Conservation (phyloP, 2,797 vertebrate species). For the Tinamus major region DNA sequence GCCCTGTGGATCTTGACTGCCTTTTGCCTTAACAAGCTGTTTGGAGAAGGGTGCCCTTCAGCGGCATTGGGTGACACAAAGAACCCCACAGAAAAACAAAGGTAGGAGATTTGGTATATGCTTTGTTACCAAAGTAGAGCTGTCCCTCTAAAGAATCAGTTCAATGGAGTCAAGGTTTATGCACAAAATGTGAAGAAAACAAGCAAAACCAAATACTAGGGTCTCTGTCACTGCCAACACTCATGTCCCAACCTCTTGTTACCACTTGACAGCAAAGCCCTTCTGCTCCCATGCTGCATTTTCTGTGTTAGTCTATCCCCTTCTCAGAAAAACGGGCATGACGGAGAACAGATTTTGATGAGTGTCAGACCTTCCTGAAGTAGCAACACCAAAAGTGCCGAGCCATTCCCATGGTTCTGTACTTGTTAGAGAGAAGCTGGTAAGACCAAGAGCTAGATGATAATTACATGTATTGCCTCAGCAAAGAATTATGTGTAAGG, state of each 20-base stretch:
- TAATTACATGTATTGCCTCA: neutral
- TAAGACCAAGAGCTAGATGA: neutral
- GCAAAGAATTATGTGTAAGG: too few species aligned
- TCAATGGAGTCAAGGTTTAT: neutral
- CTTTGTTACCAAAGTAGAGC: neutral
- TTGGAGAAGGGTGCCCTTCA: neutral
- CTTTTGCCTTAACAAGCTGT: neutral
- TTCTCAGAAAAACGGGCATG: neutral
- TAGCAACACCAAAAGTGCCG: neutral
- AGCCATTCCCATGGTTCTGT: neutral
- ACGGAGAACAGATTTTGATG: neutral
- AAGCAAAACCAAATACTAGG: neutral
- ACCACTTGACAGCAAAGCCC: neutral
- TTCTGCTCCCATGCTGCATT: accelerated
- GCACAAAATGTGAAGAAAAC: neutral
- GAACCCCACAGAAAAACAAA: accelerated
- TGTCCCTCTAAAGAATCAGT: neutral
- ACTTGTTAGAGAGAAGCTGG: neutral
- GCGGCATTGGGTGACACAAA: neutral
- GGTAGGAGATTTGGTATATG: accelerated
- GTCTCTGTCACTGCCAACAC: neutral
- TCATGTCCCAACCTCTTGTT: neutral
- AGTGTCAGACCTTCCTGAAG: neutral
- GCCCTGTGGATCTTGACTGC: neutral
- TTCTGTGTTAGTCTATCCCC: neutral